These are phyloP conservation scores for Habrosyne pyritoides DNA, from an alignment of 2,888 invertebrate genomes.

Conservation along the genomic window DNA sequence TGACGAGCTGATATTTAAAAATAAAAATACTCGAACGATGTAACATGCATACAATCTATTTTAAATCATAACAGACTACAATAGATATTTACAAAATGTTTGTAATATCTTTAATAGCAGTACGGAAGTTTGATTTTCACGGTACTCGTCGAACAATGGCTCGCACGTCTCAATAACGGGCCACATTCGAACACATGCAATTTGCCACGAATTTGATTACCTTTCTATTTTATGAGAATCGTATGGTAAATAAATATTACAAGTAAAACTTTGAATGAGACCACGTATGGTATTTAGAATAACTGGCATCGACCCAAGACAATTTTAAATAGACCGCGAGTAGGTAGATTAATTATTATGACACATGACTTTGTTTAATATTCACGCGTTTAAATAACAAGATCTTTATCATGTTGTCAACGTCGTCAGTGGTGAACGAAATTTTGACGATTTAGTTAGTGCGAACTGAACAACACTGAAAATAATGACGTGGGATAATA, in stretches of 20 bases:
- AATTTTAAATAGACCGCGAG: constrained; percentile 69
- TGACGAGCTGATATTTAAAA: constrained; percentile 28
- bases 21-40: constrained; percentile 28
- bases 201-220: constrained; percentile 54
- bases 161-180: constrained; percentile 45
- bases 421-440: constrained; percentile 46
- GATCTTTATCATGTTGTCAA: constrained; percentile 56
- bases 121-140: constrained; percentile 69
- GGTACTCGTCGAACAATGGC: constrained; percentile 56
- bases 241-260: constrained; percentile 41
- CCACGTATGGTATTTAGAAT: constrained; percentile 73
- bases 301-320: constrained; percentile 67
- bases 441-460: constrained; percentile 36
- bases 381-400: constrained; percentile 54
- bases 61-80: constrained; percentile 44
- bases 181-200: constrained; percentile 43
- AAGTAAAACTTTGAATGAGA: constrained; percentile 54
- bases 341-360: constrained; percentile 75
- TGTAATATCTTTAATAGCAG: constrained; percentile 56
- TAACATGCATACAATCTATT: constrained; percentile 23
- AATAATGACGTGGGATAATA: constrained; percentile 11
- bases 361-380: constrained; percentile 64
- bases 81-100: constrained; percentile 55
- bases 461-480: constrained; percentile 22
- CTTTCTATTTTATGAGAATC: constrained; percentile 53